These are phyloP conservation scores for Adelognathus sp. DNA, from an alignment of 2,888 invertebrate species.

Conservation along the genomic window DNA sequence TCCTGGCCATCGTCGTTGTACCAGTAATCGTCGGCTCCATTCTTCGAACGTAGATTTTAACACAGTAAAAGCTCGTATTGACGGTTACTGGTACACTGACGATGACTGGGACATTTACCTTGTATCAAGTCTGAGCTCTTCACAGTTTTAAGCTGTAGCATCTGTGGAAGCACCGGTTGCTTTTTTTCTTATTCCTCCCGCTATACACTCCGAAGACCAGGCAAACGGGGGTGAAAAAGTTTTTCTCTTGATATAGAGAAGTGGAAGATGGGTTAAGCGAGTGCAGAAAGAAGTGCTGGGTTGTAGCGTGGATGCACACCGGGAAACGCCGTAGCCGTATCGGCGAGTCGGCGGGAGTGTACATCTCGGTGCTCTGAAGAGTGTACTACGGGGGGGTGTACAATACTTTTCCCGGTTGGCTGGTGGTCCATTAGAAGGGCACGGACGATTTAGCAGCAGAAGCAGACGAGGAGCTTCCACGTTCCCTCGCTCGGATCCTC, in stretches of 20 bases:
- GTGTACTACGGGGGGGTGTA: constrained; percentile 11
- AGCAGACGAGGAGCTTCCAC: constrained; percentile 30
- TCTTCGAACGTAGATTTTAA: too few relatives aligned
- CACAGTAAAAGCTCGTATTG: too few relatives aligned
- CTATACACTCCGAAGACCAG: not conserved
- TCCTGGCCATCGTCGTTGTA: too few relatives aligned
- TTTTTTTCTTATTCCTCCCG: not conserved
- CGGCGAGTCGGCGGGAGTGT: not conserved
- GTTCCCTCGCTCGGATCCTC: constrained; percentile 55
- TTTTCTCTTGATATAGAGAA: constrained; percentile 15
- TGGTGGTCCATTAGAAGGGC: constrained; percentile 77
- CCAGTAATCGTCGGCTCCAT: too few relatives aligned
- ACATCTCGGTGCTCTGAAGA: not conserved
- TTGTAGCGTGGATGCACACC: not conserved
- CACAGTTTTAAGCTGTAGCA: not conserved
- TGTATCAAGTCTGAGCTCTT: not conserved
- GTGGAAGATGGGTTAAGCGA: constrained; percentile 19
- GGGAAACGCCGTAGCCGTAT: constrained; percentile 2
- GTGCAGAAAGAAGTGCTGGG: not conserved
- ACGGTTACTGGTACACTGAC: too few relatives aligned
- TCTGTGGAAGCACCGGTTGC: not conserved
- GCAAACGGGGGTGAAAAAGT: not conserved
- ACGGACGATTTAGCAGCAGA: constrained; percentile 78
- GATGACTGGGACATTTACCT: too few relatives aligned
- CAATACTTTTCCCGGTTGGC: constrained; percentile 71